phyloP scores from a whole-genome alignment of 2,797 vertebrate species.

The Hydrocynus forskahlii region DNA sequence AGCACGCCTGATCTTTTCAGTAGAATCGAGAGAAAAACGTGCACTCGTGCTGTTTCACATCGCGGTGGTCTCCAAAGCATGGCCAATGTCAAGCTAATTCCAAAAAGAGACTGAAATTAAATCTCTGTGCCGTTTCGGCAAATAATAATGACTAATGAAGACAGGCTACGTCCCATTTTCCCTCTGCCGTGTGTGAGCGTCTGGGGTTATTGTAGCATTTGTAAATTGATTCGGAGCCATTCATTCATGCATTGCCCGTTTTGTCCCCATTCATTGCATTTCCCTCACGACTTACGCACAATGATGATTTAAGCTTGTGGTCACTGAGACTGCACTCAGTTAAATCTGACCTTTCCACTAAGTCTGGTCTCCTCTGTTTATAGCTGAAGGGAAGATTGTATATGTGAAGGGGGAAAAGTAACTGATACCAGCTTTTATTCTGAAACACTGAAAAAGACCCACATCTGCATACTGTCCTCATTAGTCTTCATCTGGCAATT shows the following conservation, averaged over 20 bases:
- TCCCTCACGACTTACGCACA: background rate
- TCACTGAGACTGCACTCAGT: conserved; percentile 38
- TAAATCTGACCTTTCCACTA: conserved; percentile 50
- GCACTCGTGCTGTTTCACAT: background rate
- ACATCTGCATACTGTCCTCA: no score
- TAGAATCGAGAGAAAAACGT: background rate
- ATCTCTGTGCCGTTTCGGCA: background rate
- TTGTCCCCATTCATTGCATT: background rate
- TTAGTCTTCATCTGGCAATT: background rate
- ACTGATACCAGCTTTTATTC: background rate
- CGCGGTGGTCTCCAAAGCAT: background rate
- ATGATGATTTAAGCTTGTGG: background rate
- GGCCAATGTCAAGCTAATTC: conserved; percentile 26
- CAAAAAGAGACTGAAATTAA: background rate
- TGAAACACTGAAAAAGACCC: background rate
- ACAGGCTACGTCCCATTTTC: background rate
- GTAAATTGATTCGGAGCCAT: background rate
- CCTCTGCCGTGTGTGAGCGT: background rate
- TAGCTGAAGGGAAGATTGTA: background rate
- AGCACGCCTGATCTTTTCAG: background rate
- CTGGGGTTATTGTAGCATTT: background rate
- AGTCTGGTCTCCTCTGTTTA: background rate
- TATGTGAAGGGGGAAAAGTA: background rate
- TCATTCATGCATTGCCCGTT: background rate
- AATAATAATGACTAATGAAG: background rate